A percentile compares a stretch with the other conserved stretches of the same genome.
phyloP scores from a whole-genome alignment of 2,888 invertebrate genomes.

The Phrixothrix hirtus region DNA sequence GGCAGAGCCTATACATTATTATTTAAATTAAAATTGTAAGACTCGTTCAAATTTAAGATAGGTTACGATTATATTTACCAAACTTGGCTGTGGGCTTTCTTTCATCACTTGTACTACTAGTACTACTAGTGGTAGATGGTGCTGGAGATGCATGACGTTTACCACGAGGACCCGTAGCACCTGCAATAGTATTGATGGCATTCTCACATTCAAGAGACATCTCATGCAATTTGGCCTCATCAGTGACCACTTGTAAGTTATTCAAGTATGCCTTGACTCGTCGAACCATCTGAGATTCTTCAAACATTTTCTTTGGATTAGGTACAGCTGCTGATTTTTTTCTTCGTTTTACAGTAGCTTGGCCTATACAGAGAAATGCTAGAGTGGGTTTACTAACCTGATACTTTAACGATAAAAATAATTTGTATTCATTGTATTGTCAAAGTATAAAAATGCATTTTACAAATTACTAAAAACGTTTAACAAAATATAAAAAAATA shows the following conservation, averaged over 20 bases:
- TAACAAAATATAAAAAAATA: too few species aligned
- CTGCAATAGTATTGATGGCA: conserved; percentile 47
- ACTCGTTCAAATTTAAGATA: not conserved
- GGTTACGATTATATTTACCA: too few species aligned
- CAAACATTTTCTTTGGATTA: conserved; percentile 98
- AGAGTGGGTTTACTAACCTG: too few species aligned
- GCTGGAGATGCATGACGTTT: conserved; percentile 74
- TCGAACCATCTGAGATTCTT: conserved; percentile 98
- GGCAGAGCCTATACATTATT: conserved; percentile 70
- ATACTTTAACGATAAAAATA: too few species aligned
- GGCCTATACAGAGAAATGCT: conserved; percentile 58
- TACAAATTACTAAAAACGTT: too few species aligned
- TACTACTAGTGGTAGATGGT: conserved; percentile 90
- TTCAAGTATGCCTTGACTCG: conserved; percentile 94
- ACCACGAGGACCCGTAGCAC: conserved; percentile 59
- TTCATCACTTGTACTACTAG: conserved; percentile 86
- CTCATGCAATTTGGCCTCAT: conserved; percentile 87
- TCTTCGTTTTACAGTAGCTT: conserved; percentile 85
- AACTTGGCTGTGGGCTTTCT: conserved; percentile 67
- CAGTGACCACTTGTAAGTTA: conserved; percentile 87
- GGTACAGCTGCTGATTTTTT: conserved; percentile 89
- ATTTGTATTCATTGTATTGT: too few species aligned
- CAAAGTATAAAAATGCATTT: too few species aligned
- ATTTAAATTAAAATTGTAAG: conserved; percentile 1
- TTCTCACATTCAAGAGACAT: conserved; percentile 90